phyloP scores from a whole-genome alignment of 1,140 invertebrate species.

The Listronotus oregonensis region DNA sequence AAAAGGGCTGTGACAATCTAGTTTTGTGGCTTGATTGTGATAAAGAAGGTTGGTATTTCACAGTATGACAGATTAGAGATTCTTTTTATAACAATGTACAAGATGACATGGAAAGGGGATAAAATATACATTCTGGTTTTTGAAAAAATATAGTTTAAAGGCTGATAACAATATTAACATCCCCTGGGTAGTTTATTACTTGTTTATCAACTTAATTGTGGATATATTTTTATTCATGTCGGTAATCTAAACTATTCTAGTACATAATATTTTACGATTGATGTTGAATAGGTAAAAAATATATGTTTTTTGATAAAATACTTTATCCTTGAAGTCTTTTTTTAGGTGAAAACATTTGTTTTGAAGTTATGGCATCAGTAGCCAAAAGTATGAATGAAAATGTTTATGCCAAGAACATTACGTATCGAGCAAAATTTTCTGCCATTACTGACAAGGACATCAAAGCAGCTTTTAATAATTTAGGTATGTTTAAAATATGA shows the following conservation, averaged over 20 bases:
- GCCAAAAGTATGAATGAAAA: conserved; percentile 68
- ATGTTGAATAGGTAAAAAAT: no score
- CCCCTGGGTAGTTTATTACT: no score
- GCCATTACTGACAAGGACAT: conserved; percentile 99
- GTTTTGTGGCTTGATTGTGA: conserved; percentile 99
- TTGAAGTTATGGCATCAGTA: conserved; percentile 83
- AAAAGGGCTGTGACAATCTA: conserved; percentile 86
- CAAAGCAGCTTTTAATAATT: conserved; percentile 86
- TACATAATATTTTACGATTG: no score
- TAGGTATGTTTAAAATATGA: conserved; percentile 55
- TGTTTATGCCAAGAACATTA: conserved; percentile 64
- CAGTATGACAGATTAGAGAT: not conserved
- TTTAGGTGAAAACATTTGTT: conserved; percentile 95
- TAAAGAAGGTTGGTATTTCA: conserved; percentile 82
- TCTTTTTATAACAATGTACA: no score
- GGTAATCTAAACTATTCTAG: no score
- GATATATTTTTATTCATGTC: no score
- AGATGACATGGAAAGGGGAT: no score
- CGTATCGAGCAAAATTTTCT: conserved; percentile 92
- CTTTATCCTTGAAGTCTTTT: not conserved
- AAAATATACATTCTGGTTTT: not conserved
- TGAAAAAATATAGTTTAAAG: not conserved
- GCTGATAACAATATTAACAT: no score
- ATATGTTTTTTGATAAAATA: not conserved
- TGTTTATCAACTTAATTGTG: no score